Evolutionary conservation across 2,797 vertebrate genomes (phyloP).

Genomic region (Spondyliosoma cantharus): DNA sequence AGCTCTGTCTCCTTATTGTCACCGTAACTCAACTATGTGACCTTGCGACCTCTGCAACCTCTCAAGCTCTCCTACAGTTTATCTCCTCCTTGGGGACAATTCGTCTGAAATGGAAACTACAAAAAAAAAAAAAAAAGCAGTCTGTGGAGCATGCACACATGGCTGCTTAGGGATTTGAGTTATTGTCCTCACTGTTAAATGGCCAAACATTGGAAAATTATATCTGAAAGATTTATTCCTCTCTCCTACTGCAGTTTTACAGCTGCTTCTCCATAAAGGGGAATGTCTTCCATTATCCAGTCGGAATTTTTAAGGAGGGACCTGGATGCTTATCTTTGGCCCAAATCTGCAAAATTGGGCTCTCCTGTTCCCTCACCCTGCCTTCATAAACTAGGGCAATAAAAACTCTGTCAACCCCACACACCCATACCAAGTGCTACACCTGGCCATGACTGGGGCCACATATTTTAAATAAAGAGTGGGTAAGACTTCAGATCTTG

Average conservation of each 20-base stretch:
- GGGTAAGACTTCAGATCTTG: neutral
- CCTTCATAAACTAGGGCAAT: conserved; percentile 80
- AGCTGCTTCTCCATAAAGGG: conserved; percentile 59
- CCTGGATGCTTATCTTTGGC: conserved; percentile 68
- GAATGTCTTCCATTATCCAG: conserved; percentile 73
- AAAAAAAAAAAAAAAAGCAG: conserved; percentile 45
- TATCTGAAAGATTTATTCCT: conserved; percentile 67
- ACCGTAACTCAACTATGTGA: conserved; percentile 40
- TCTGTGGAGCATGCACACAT: conserved; percentile 28
- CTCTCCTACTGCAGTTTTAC: conserved; percentile 47
- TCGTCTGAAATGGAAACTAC: conserved; percentile 35
- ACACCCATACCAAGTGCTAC: conserved; percentile 61
- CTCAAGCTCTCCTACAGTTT: conserved; percentile 8
- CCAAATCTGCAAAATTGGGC: conserved; percentile 76
- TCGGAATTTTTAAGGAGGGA: conserved; percentile 77
- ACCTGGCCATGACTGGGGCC: conserved; percentile 62
- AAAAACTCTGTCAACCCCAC: conserved; percentile 81
- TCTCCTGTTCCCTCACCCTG: conserved; percentile 73
- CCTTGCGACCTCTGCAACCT: conserved; percentile 33
- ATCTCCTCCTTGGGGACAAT: conserved; percentile 22
- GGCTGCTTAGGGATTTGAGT: conserved; percentile 40
- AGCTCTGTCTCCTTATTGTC: conserved; percentile 21
- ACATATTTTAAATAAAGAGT: conserved; percentile 61
- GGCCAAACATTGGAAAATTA: conserved; percentile 62
- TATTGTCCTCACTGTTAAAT: conserved; percentile 56